Percentiles rank a stretch among this genome's conserved stretches.
phyloP scores from a whole-genome alignment of 2,797 vertebrate genomes.

The Alca torda region DNA sequence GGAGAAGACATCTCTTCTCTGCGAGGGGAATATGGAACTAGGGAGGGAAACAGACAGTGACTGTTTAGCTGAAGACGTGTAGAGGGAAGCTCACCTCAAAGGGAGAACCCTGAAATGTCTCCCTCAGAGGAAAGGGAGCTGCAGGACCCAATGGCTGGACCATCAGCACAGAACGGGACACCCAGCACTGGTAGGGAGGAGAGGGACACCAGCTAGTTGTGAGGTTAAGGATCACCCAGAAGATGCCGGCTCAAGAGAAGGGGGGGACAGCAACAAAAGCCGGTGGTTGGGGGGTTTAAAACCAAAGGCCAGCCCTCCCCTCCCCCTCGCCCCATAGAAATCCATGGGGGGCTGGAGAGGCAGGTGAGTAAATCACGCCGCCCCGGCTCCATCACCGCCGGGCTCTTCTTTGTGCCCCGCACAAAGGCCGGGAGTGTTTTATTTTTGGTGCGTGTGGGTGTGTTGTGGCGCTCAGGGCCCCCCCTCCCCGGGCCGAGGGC shows the following conservation, averaged over 20 bases:
- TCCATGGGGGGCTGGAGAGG: slow-evolving; percentile 41
- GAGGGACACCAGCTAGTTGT: background rate
- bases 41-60: background rate
- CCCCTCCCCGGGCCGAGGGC: background rate
- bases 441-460: slow-evolving; percentile 48
- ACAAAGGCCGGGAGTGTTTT: slow-evolving; percentile 60
- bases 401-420: slow-evolving; percentile 46
- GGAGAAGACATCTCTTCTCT: background rate
- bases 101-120: background rate
- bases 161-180: background rate
- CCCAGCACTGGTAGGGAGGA: background rate
- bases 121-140: background rate
- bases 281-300: background rate
- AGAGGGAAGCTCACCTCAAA: background rate
- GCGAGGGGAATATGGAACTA: background rate
- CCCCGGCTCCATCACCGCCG: slow-evolving; percentile 24
- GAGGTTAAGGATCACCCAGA: slow-evolving; percentile 37
- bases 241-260: background rate
- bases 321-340: slow-evolving; percentile 12
- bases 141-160: background rate
- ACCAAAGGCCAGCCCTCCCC: slow-evolving; percentile 13
- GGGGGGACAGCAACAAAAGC: slow-evolving; percentile 33
- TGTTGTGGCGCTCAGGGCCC: slow-evolving; percentile 15
- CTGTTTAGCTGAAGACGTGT: background rate
- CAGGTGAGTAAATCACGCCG: slow-evolving; percentile 70